These are phyloP conservation scores for Aurelia aurita DNA, from an alignment of 30 jellyfish, hydroid and myxozoan species.

Conservation along the genomic window DNA sequence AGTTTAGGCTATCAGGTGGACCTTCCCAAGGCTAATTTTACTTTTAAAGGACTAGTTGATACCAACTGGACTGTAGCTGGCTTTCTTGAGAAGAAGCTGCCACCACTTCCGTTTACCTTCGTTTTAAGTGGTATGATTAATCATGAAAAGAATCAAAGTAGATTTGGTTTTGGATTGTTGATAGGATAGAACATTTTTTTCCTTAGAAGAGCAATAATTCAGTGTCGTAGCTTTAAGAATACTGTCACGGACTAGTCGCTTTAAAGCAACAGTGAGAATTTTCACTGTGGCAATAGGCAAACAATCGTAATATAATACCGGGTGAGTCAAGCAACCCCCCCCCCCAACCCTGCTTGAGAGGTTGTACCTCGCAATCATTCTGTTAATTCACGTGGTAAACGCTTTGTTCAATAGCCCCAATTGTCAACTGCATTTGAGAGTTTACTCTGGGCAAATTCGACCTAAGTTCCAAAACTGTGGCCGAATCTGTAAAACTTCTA, in stretches of 20 bases:
- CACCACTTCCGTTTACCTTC: constrained; percentile 92
- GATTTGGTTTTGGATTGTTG: constrained; percentile 95
- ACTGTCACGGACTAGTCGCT: background rate
- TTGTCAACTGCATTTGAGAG: no score
- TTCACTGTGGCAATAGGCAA: no score
- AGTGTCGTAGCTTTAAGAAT: background rate
- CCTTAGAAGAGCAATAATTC: background rate
- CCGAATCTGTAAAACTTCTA: no score
- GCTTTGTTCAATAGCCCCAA: no score
- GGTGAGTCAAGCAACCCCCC: no score
- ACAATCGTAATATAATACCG: no score
- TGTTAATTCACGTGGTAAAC: no score
- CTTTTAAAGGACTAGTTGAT: constrained; percentile 92
- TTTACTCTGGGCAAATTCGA: no score
- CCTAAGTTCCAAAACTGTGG: no score
- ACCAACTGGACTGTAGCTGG: constrained; percentile 99
- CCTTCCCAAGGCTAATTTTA: constrained; percentile 98
- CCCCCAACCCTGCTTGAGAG: no score
- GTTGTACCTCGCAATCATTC: no score
- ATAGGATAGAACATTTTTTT: constrained; percentile 73
- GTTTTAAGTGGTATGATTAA: constrained; percentile 91
- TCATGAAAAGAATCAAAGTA: constrained; percentile 90
- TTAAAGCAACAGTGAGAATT: background rate
- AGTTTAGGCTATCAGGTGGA: constrained; percentile 98
- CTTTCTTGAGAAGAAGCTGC: constrained; percentile 84